These are phyloP conservation scores for Masticophis lateralis DNA, from an alignment of 2,797 vertebrate genomes.

Conservation along the genomic window DNA sequence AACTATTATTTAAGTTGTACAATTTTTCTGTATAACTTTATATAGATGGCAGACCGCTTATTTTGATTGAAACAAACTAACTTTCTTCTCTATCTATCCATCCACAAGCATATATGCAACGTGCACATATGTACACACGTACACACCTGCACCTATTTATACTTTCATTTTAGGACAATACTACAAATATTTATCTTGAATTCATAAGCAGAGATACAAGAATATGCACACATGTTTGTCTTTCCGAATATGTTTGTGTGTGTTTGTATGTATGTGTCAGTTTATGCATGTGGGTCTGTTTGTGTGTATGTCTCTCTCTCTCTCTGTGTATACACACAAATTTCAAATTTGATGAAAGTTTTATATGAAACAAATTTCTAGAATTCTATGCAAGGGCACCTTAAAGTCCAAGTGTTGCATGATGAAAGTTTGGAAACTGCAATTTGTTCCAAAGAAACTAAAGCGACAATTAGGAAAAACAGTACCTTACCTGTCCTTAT, in stretches of 20 bases:
- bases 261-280: not conserved
- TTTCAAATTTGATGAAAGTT: not conserved
- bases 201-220: not conserved
- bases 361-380: not conserved
- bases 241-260: not conserved
- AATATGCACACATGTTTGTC: not conserved
- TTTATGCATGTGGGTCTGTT: not conserved
- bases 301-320: not conserved
- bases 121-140: not conserved
- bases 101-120: not conserved
- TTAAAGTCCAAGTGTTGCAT: not conserved
- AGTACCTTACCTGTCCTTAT: slow-evolving; percentile 86
- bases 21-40: not conserved
- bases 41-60: not conserved
- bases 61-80: not conserved
- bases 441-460: slow-evolving; percentile 1
- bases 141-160: not conserved
- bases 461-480: accelerated
- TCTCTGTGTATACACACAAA: not conserved
- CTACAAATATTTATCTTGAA: not conserved
- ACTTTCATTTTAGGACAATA: not conserved
- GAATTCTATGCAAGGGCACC: not conserved
- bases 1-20: not conserved
- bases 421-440: not conserved
- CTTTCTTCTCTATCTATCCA: not conserved